phyloP scores from a whole-genome alignment of 2,113 vertebrate species.

The Sinocyclocheilus anophthalmus region DNA sequence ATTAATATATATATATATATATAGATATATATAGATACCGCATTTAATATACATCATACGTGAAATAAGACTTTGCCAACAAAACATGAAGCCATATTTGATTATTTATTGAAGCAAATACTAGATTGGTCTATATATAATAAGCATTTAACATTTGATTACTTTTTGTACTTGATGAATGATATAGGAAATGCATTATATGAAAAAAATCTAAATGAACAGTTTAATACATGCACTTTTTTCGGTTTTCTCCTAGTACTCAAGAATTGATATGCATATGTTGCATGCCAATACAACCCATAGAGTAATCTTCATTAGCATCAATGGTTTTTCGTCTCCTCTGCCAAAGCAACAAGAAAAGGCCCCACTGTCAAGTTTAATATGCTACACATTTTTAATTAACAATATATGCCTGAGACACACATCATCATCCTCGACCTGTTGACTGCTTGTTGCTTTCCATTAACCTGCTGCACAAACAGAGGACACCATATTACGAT shows the following conservation, averaged over 20 bases:
- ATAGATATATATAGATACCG: too few species aligned
- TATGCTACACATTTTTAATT: background rate
- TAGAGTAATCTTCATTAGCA: background rate
- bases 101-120: background rate
- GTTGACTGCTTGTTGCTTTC: conserved; percentile 71
- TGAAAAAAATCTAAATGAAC: background rate
- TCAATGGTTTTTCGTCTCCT: conserved; percentile 27
- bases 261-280: too few species aligned
- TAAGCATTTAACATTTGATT: background rate
- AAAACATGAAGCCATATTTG: too few species aligned
- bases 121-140: background rate
- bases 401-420: background rate
- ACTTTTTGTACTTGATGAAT: background rate
- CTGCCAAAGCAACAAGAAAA: background rate
- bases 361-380: conserved; percentile 2
- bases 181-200: background rate
- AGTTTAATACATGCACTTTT: background rate
- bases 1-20: too few species aligned
- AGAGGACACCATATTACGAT: conserved; percentile 77
- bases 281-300: background rate
- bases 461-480: conserved; percentile 66
- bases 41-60: too few species aligned
- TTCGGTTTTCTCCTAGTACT: background rate
- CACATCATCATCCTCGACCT: conserved; percentile 48
- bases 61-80: too few species aligned